Evolutionary conservation across 2,888 invertebrate genomes (phyloP).

Genomic region (Leptinotarsa peninsularis): DNA sequence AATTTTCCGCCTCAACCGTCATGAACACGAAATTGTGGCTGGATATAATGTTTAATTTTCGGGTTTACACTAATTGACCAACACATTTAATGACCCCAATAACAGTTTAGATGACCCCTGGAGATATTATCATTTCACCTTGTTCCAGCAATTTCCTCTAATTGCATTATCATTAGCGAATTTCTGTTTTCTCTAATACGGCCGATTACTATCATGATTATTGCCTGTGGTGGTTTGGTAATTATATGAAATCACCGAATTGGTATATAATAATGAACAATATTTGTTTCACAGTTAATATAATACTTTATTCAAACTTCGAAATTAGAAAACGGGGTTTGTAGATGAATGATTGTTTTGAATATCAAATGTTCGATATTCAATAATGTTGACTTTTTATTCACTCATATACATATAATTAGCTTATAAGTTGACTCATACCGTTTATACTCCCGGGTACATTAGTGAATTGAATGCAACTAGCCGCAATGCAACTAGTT

Average conservation of each 20-base stretch:
- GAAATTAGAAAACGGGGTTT: no score
- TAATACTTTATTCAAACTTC: no score
- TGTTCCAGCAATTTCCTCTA: background rate
- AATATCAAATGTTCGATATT: no score
- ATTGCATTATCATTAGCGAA: slow-evolving; percentile 9
- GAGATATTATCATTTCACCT: slow-evolving; percentile 17
- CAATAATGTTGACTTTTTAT: no score
- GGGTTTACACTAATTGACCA: slow-evolving; percentile 10
- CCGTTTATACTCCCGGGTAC: no score
- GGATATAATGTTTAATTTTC: slow-evolving; percentile 4
- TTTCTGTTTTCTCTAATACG: background rate
- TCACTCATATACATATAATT: no score
- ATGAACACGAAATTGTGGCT: background rate
- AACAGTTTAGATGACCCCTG: slow-evolving; percentile 1
- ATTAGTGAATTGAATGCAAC: no score
- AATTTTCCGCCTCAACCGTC: background rate
- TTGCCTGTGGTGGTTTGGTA: background rate
- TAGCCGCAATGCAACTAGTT: no score
- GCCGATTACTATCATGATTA: background rate
- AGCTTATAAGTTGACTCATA: no score
- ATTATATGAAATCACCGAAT: background rate
- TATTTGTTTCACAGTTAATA: no score
- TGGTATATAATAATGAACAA: no score
- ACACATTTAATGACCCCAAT: slow-evolving; percentile 10
- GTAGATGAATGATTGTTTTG: no score